Conservation (phyloP, 92 coral and sea anemone species). For the Muricea muricata region DNA sequence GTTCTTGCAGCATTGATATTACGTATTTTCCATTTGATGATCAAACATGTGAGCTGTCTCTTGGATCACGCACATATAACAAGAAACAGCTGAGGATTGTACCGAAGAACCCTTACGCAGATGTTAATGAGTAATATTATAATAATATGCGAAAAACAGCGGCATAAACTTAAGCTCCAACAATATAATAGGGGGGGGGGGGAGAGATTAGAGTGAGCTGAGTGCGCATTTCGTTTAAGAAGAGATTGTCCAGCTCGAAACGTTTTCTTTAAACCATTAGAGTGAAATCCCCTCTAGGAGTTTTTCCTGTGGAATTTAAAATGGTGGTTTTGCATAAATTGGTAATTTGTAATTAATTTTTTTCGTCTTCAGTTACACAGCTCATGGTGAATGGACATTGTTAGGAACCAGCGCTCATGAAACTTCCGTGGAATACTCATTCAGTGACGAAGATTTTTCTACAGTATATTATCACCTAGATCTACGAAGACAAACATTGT, state of each 20-base stretch:
- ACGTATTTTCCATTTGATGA: conserved; percentile 80
- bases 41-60: conserved; percentile 68
- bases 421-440: conserved; percentile 59
- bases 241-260: too few species aligned
- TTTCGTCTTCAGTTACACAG: conserved; percentile 73
- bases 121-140: conserved; percentile 61
- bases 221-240: too few species aligned
- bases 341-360: too few species aligned
- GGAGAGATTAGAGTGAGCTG: too few species aligned
- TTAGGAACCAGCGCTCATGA: conserved; percentile 69
- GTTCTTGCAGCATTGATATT: conserved; percentile 84
- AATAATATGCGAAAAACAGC: too few species aligned
- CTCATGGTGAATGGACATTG: conserved; percentile 93
- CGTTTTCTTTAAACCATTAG: too few species aligned
- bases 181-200: too few species aligned
- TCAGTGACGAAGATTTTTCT: conserved; percentile 77
- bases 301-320: too few species aligned
- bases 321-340: too few species aligned
- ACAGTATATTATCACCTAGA: conserved; percentile 74
- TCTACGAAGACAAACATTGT: conserved; percentile 86
- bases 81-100: conserved; percentile 55
- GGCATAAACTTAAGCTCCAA: too few species aligned
- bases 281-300: too few species aligned
- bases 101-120: conserved; percentile 62
- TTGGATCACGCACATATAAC: conserved; percentile 78